These are phyloP conservation scores for Ametastegia equiseti DNA, from an alignment of 2,888 invertebrate species.

Conservation along the genomic window DNA sequence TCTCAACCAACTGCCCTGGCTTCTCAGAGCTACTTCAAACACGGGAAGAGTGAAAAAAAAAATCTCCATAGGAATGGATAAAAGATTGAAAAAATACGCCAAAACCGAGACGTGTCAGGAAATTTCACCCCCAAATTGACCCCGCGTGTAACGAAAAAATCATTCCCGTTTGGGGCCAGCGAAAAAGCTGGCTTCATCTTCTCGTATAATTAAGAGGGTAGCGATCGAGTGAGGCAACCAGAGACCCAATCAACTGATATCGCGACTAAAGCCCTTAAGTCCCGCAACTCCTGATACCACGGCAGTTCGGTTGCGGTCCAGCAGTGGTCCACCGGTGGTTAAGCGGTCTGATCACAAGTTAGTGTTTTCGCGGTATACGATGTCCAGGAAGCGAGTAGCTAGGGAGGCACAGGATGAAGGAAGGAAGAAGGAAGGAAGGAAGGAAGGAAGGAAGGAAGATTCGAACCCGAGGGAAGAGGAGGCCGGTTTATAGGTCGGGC, in stretches of 20 bases:
- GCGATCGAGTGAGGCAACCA: slow-evolving; percentile 46
- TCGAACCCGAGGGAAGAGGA: slow-evolving; percentile 24
- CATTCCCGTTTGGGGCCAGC: background rate
- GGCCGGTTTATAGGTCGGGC: slow-evolving; percentile 55
- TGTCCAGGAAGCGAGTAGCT: background rate
- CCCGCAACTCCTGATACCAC: slow-evolving; percentile 73
- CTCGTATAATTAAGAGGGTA: slow-evolving; percentile 41
- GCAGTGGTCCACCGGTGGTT: slow-evolving; percentile 69
- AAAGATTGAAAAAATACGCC: background rate
- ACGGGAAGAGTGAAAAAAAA: background rate
- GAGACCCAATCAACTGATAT: slow-evolving; percentile 75
- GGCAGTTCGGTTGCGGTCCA: slow-evolving; percentile 47
- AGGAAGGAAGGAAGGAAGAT: slow-evolving; percentile 24
- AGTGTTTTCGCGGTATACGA: slow-evolving; percentile 64
- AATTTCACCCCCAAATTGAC: background rate
- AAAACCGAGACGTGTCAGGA: background rate
- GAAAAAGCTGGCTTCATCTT: slow-evolving; percentile 34
- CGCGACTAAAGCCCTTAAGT: slow-evolving; percentile 71
- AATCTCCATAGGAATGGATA: no score
- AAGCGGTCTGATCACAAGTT: slow-evolving; percentile 75
- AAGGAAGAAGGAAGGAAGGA: slow-evolving; percentile 1
- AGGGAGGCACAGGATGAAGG: slow-evolving; percentile 27
- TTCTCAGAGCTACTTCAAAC: background rate
- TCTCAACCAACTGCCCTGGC: background rate
- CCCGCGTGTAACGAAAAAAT: slow-evolving; percentile 6